phyloP scores from a whole-genome alignment of 2,113 vertebrate genomes.

The Proterorhinus semilunaris region DNA sequence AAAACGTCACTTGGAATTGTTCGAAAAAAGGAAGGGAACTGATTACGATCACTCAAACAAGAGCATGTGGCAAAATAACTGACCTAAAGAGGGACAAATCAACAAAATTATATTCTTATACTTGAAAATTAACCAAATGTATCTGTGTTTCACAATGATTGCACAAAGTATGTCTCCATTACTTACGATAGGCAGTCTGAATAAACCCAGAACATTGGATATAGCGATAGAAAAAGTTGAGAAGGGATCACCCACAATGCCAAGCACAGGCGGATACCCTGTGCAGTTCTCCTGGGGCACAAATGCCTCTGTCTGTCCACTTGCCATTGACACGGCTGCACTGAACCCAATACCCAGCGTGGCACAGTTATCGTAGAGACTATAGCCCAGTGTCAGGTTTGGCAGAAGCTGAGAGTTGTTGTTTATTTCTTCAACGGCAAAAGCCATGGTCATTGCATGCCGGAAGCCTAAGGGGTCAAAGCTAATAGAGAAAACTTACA shows the following conservation, averaged over 20 bases:
- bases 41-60: slow-evolving; percentile 31
- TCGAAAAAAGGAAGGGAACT: slow-evolving; percentile 43
- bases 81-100: slow-evolving; percentile 16
- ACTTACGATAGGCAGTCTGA: slow-evolving; percentile 64
- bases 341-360: slow-evolving; percentile 55
- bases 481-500: slow-evolving; percentile 16
- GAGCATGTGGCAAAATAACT: slow-evolving; percentile 49
- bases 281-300: slow-evolving; percentile 36
- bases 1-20: slow-evolving; percentile 46
- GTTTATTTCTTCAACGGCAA: slow-evolving; percentile 71
- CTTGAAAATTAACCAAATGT: neutral
- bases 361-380: slow-evolving; percentile 66
- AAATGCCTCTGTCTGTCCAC: slow-evolving; percentile 44
- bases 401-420: slow-evolving; percentile 54
- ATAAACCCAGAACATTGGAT: slow-evolving; percentile 63
- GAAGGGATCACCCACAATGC: slow-evolving; percentile 64
- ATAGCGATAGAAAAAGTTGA: slow-evolving; percentile 67
- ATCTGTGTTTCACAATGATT: neutral
- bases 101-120: neutral
- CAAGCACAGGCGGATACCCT: slow-evolving; percentile 56
- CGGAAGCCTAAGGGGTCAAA: slow-evolving; percentile 60
- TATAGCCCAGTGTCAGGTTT: slow-evolving; percentile 64
- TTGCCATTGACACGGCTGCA: slow-evolving; percentile 53
- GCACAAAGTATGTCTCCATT: neutral
- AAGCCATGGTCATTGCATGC: slow-evolving; percentile 65